These are phyloP conservation scores for Matsumurasca onukii DNA, from an alignment of 1,140 invertebrate species.

Conservation along the genomic window DNA sequence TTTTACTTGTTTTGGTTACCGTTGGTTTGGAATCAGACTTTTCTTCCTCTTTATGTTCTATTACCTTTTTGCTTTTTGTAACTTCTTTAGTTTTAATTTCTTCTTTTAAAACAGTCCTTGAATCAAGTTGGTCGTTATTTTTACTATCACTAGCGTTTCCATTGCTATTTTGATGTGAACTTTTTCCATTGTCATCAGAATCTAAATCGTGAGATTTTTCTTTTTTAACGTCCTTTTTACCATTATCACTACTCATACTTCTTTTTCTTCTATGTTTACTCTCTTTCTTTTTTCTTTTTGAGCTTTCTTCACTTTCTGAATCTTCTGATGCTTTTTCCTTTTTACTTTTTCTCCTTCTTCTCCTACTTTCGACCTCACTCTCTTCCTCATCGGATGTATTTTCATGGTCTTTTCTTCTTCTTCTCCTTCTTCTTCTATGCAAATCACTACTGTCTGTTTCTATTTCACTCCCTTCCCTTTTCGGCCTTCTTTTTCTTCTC, in stretches of 20 bases:
- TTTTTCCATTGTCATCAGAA: slow-evolving; percentile 35
- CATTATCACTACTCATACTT: slow-evolving; percentile 15
- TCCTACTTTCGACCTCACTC: slow-evolving; percentile 16
- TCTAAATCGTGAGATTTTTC: slow-evolving; percentile 32
- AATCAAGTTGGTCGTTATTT: slow-evolving; percentile 45
- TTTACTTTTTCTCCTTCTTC: slow-evolving; percentile 11
- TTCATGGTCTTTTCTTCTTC: slow-evolving; percentile 46
- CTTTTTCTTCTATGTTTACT: slow-evolving; percentile 27
- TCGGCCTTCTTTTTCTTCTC: slow-evolving; percentile 43
- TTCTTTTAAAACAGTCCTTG: slow-evolving; percentile 37
- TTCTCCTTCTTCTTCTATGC: slow-evolving; percentile 36
- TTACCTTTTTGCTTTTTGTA: slow-evolving; percentile 32
- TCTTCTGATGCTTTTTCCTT: slow-evolving; percentile 10
- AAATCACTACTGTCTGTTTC: slow-evolving; percentile 28
- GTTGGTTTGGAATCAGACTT: neutral
- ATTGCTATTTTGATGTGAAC: slow-evolving; percentile 38
- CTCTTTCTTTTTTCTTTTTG: slow-evolving; percentile 30
- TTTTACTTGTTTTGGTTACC: slow-evolving; percentile 28
- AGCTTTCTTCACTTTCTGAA: slow-evolving; percentile 12
- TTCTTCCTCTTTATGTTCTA: slow-evolving; percentile 31
- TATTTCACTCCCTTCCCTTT: slow-evolving; percentile 37
- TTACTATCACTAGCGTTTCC: slow-evolving; percentile 42
- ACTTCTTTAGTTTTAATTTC: slow-evolving; percentile 30
- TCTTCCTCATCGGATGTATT: slow-evolving; percentile 29
- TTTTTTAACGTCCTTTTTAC: slow-evolving; percentile 41